Evolutionary conservation across 2,888 invertebrate genomes (phyloP).

Genomic region (Eupithecia tripunctaria): DNA sequence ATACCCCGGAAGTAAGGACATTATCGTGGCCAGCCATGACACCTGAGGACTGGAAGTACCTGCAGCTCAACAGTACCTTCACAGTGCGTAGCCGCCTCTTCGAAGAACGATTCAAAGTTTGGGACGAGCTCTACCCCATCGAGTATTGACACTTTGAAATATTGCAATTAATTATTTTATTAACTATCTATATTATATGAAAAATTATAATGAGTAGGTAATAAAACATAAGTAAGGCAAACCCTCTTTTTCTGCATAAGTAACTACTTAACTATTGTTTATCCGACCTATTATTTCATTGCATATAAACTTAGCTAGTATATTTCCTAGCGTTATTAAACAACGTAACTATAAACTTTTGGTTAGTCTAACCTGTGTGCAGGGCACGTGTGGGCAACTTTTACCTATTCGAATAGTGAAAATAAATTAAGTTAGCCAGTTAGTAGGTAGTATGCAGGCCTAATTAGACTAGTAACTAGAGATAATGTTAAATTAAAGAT

Average conservation of each 20-base stretch:
- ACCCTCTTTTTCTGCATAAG: neutral
- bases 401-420: no score
- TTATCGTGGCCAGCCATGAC: neutral
- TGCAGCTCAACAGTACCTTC: neutral
- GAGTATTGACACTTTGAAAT: constrained; percentile 42
- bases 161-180: neutral
- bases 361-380: no score
- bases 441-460: no score
- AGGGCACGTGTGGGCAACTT: no score
- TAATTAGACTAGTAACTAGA: no score
- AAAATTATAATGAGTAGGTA: neutral
- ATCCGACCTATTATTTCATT: no score
- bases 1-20: neutral
- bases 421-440: no score
- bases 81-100: neutral
- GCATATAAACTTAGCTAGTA: neutral
- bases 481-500: no score
- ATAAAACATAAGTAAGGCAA: neutral
- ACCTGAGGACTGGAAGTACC: neutral
- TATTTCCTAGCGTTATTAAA: no score
- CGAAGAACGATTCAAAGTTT: neutral
- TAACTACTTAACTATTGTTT: neutral
- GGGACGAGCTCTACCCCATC: constrained; percentile 1
- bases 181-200: neutral
- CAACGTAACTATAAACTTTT: no score